Evolutionary conservation across 2,797 vertebrate species (phyloP).

Genomic region (Chiroxiphia lanceolata): DNA sequence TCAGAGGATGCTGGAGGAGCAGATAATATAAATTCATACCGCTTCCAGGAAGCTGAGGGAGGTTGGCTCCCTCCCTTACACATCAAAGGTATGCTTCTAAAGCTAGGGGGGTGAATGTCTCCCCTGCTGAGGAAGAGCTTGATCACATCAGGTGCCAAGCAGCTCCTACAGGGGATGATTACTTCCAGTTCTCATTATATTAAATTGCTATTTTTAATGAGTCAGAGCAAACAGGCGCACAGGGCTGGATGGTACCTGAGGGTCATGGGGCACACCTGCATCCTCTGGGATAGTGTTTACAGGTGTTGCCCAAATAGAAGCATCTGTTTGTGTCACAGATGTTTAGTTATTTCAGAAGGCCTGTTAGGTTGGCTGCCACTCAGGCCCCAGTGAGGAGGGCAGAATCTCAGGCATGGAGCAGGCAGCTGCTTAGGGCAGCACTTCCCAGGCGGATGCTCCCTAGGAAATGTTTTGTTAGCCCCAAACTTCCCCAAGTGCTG

Average conservation of each 20-base stretch:
- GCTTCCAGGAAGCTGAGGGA: neutral
- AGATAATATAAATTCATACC: neutral
- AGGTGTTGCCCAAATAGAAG: neutral
- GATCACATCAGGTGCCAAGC: neutral
- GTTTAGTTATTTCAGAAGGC: neutral
- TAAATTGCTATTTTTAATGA: neutral
- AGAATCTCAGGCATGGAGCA: neutral
- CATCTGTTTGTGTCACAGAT: neutral
- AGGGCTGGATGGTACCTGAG: neutral
- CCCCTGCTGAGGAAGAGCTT: neutral
- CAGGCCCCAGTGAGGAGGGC: neutral
- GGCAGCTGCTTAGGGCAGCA: neutral
- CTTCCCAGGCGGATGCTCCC: neutral
- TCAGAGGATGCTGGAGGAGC: neutral
- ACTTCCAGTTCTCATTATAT: neutral
- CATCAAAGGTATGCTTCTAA: neutral
- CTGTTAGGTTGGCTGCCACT: neutral
- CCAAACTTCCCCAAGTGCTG: neutral
- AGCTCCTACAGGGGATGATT: neutral
- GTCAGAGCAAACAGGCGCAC: neutral
- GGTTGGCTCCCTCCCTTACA: neutral
- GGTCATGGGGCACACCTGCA: neutral
- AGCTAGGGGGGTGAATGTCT: accelerated
- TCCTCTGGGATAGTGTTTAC: neutral
- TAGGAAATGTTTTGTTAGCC: neutral